Evolutionary conservation across 2,888 invertebrate species (phyloP).

Genomic region (Augiades crinisus): DNA sequence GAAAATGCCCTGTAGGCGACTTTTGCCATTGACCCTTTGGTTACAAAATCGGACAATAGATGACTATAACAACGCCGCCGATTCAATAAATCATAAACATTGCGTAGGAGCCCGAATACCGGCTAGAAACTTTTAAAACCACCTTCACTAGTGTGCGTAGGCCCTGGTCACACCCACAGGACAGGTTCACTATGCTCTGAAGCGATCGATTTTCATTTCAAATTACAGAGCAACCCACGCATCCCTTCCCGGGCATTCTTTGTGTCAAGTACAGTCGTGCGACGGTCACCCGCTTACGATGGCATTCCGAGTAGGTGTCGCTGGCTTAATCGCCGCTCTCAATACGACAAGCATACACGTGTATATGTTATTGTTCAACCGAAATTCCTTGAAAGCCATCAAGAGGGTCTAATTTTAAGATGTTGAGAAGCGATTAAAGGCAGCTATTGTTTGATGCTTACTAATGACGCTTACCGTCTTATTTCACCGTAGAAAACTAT

Average conservation of each 20-base stretch:
- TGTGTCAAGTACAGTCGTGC: conserved; percentile 50
- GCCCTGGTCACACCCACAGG: conserved; percentile 63
- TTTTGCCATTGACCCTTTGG: not conserved
- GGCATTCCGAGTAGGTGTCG: conserved; percentile 36
- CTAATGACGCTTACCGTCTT: conserved; percentile 31
- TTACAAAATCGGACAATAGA: not conserved
- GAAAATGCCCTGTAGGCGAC: not conserved
- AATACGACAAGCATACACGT: conserved; percentile 1
- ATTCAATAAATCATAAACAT: conserved; percentile 47
- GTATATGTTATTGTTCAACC: conserved; percentile 1
- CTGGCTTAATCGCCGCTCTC: conserved; percentile 6
- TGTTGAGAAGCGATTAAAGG: conserved; percentile 21
- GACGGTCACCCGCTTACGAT: conserved; percentile 52
- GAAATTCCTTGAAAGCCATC: conserved; percentile 7
- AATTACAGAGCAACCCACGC: conserved; percentile 67
- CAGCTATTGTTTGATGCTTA: conserved; percentile 36
- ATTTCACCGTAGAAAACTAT: conserved; percentile 57
- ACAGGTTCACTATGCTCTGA: conserved; percentile 65
- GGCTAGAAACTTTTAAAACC: conserved; percentile 50
- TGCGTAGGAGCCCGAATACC: conserved; percentile 53
- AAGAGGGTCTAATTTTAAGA: conserved; percentile 7
- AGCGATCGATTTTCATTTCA: conserved; percentile 74
- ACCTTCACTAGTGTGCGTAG: conserved; percentile 53
- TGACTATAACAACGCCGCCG: not conserved
- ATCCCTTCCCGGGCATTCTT: conserved; percentile 58